Base-by-base conservation (phyloP, 2,113 vertebrate genomes). In the Sprattus sprattus region DNA sequence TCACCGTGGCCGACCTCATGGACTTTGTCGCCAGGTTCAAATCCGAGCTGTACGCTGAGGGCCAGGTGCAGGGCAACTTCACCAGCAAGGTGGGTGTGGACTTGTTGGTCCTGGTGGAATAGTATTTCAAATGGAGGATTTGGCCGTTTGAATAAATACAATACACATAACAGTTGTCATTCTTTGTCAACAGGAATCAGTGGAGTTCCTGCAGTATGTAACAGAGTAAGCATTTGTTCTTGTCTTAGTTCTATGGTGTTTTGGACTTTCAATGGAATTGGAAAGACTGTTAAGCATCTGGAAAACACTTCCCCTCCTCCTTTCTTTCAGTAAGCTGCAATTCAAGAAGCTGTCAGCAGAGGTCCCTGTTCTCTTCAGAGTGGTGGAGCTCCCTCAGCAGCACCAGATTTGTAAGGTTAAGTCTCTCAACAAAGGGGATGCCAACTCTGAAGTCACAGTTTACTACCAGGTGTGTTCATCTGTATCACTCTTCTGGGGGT, bases 391-490 rank as follows among this genome's bases (percentile, higher is more conserved):
- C 83, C 98, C 98, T 0, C 92, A 89, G 6, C 88, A 92, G 0
- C 95, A 95, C 75, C 95, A 97, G 87, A 90, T 99, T 0, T 99
- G 97, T 78, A 99, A 98, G 94, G 96, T 99, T 88, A 97, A 96
- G 87, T 96, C 97, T 5, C 95, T 99, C 45, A 98, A 98, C 95
- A 97, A 95, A 92, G 96, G 95, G 0, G 97, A 99, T 47, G 95
- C 97, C 89, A 99, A 99, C 95, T 99, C 98, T 0, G 97, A 99
- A 91, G 97, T 99, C 92, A 99, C 10, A 52, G 96, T 99, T 6
- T 99, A 99, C 88, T 98, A 96, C 91, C 98, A 99, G 97, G 98
- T 99, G 22, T 28, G 60, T 67, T 7, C 20, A 6, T 57, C 54
- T 22, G 5, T 6, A 22, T 20, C 54, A 57, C 54, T 57, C 54